Conservation (phyloP, 2,888 invertebrate genomes). For the Pollenia griseotomentosa region DNA sequence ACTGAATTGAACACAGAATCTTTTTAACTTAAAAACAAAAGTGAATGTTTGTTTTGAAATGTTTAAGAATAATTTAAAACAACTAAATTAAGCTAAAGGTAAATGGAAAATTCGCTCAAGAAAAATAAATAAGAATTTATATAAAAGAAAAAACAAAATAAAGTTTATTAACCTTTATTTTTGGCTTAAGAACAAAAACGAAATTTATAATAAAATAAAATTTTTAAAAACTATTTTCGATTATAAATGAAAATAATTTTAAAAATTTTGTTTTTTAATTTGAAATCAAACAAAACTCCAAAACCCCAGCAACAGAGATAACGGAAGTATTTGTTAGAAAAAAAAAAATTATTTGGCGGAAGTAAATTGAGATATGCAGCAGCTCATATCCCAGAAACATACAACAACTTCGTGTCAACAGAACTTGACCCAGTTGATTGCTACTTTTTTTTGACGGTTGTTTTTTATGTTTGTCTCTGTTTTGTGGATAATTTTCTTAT, state of each 20-base stretch:
- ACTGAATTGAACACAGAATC: conserved; percentile 1
- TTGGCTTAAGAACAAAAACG: background rate
- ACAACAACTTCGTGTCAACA: background rate
- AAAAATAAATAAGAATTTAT: background rate
- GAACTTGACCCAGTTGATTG: conserved; percentile 56
- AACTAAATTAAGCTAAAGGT: background rate
- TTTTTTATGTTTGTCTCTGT: background rate
- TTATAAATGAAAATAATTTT: too few relatives aligned
- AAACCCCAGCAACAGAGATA: background rate
- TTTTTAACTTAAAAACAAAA: conserved; percentile 7
- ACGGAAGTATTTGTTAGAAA: conserved; percentile 58
- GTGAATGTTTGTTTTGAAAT: conserved; percentile 19
- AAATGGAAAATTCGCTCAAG: background rate
- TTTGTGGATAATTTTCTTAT: background rate
- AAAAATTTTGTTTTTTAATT: background rate
- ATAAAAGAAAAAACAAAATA: background rate
- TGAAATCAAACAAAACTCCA: background rate
- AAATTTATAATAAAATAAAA: too few relatives aligned
- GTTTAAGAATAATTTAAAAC: background rate
- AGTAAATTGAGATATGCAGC: conserved; percentile 18
- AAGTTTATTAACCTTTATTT: conserved; percentile 28
- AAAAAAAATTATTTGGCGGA: conserved; percentile 37
- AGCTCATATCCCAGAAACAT: background rate
- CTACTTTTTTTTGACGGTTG: background rate
- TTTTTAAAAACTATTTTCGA: too few relatives aligned